Percentiles rank a stretch among this genome's conserved stretches.
These are phyloP conservation scores for Mystacides longicornis DNA, from an alignment of 2,888 invertebrate genomes.

Conservation along the genomic window DNA sequence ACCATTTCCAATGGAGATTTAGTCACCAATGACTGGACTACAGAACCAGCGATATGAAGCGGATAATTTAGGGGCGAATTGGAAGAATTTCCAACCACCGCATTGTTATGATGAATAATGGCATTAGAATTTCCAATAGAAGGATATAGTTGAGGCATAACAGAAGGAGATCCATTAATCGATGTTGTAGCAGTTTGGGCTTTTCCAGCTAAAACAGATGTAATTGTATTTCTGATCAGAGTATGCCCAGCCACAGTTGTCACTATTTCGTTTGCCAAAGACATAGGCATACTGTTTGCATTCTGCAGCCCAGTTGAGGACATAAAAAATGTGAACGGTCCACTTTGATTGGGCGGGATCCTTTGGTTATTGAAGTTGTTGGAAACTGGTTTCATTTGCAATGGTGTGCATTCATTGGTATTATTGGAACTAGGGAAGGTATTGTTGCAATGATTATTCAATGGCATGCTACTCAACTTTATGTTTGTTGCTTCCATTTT, in stretches of 20 bases:
- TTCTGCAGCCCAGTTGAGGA: slow-evolving; percentile 30
- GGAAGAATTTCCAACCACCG: slow-evolving; percentile 27
- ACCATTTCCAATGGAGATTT: slow-evolving; percentile 70
- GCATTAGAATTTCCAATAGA: slow-evolving; percentile 5
- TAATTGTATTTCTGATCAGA: slow-evolving; percentile 72
- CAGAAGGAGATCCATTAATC: slow-evolving; percentile 50
- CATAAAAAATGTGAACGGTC: slow-evolving; percentile 20
- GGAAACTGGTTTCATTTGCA: background rate
- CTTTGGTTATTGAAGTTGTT: slow-evolving; percentile 16
- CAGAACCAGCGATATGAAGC: slow-evolving; percentile 43
- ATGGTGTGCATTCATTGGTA: slow-evolving; percentile 9
- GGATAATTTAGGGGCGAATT: slow-evolving; percentile 44
- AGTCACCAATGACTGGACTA: slow-evolving; percentile 47
- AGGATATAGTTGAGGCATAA: slow-evolving; percentile 23
- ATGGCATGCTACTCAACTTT: slow-evolving; percentile 3
- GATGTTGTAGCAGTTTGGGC: slow-evolving; percentile 72
- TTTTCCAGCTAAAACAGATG: slow-evolving; percentile 69
- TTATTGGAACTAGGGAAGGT: too few species aligned
- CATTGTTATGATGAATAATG: slow-evolving; percentile 13
- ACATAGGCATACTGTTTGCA: background rate
- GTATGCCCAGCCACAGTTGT: slow-evolving; percentile 62
- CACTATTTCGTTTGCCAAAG: slow-evolving; percentile 35
- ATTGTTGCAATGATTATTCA: background rate
- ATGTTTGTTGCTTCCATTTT: slow-evolving; percentile 13
- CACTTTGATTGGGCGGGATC: slow-evolving; percentile 15